These are phyloP conservation scores for Gila robusta DNA, from an alignment of 2,797 vertebrate genomes.

Conservation along the genomic window DNA sequence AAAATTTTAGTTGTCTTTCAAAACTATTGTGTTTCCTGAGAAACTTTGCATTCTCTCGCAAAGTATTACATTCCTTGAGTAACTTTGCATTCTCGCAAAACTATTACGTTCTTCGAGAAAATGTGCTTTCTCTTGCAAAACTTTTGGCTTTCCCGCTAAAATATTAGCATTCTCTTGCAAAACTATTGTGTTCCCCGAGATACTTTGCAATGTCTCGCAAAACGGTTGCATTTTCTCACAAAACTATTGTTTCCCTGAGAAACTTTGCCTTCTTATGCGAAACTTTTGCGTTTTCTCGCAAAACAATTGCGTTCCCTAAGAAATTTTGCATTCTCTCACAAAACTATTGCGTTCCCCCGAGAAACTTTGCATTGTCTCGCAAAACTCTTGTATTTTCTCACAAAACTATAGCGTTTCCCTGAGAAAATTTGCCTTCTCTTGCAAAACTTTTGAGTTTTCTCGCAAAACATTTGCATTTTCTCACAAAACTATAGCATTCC, in stretches of 20 bases:
- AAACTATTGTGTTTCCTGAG: neutral
- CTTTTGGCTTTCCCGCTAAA: neutral
- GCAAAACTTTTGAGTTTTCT: neutral
- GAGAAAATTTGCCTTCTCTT: too few relatives aligned
- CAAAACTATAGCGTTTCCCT: neutral
- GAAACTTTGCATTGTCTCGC: neutral
- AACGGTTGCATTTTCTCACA: neutral
- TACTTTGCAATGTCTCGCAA: neutral
- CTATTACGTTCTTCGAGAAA: too few relatives aligned
- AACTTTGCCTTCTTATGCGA: neutral
- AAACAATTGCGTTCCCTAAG: neutral
- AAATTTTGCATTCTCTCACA: neutral
- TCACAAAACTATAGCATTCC: neutral
- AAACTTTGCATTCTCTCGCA: too few relatives aligned
- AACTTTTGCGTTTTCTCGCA: neutral
- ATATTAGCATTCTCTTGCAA: neutral
- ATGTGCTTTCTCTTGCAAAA: too few relatives aligned
- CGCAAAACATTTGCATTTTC: neutral
- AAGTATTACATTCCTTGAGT: too few relatives aligned
- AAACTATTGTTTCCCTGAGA: neutral
- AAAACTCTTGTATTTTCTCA: neutral
- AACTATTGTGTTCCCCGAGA: neutral
- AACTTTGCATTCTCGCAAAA: too few relatives aligned
- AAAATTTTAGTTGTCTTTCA: accelerated
- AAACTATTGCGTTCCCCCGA: neutral